Base-by-base conservation (phyloP, 2,888 invertebrate genomes). In the Amphipyra berbera region DNA sequence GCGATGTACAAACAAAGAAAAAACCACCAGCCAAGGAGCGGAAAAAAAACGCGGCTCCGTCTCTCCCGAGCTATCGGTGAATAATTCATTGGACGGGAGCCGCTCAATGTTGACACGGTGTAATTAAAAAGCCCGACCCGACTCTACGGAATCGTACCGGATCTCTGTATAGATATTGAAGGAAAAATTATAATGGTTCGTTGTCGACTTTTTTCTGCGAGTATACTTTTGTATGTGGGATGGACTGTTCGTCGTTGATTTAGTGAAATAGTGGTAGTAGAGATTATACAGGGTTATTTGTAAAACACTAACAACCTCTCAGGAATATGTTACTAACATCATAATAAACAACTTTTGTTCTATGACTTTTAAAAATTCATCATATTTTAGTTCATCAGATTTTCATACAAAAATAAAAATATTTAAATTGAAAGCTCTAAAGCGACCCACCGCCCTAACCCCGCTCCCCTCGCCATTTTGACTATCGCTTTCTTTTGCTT, bases 101-200 rank as follows among this genome's bases (percentile, higher is more conserved):
- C 55, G 71, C 47, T 69, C 76, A 58, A 58, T 90, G 90, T 93
- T 92, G 91, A 92, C 89, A 89, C 82, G 78, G 76, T 83, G 89
- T 92, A 92, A 92, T 92, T 92, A 92, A 91, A 92, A 90, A 90
- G 90, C 90, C 77, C 73, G 68, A 63, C 82, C 54, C 71, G 59
- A 73, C 82, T 81, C 53, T 54, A 65, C 73, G 70, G 75, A 71
- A 78, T 72, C 74, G 73, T 75, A 72, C 66, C 58, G 78, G 64
- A 74, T 72, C 68, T 73, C 59, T 77, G 68, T 85, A 84, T 80
- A 83, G 81, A 82, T 83, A 83, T 78, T 85, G 73, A 73, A 77
- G 70, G 69, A 82, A 82, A 82, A 81, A 81, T 73, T 81, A 76
- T 75, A 64, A 76, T 73, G 73, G 74, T 59, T 61, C 56, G 14